A percentile compares a stretch with the other conserved stretches of the same genome.
Evolutionary conservation across 1,140 invertebrate species (phyloP).

Genomic region (Diachasma alloeum): DNA sequence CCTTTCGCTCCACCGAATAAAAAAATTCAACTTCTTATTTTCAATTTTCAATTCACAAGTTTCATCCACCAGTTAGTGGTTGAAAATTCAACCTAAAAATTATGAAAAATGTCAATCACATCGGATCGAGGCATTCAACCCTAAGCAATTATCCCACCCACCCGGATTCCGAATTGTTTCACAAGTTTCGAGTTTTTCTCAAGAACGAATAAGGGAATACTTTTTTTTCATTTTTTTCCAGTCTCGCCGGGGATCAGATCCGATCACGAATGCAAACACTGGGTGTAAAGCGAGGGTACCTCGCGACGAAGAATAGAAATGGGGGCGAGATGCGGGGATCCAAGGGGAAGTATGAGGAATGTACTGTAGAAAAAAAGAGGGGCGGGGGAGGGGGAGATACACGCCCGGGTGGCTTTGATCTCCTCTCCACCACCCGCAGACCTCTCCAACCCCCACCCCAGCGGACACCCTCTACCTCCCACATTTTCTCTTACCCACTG

Average conservation of each 20-base stretch:
- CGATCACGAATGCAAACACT: constrained; percentile 49
- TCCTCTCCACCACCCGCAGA: background rate
- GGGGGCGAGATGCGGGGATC: constrained; percentile 37
- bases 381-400: background rate
- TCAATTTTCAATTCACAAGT: too few relatives aligned
- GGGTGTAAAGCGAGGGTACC: constrained; percentile 33
- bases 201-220: too few relatives aligned
- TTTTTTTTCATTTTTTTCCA: too few relatives aligned
- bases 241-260: constrained; percentile 14
- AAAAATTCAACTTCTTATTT: too few relatives aligned
- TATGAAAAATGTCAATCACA: too few relatives aligned
- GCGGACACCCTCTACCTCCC: constrained; percentile 29
- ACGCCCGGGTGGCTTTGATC: constrained; percentile 17
- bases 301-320: constrained; percentile 47
- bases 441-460: constrained; percentile 19
- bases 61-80: too few relatives aligned
- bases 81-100: too few relatives aligned
- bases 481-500: background rate
- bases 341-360: background rate
- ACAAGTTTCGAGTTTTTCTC: too few relatives aligned
- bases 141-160: too few relatives aligned
- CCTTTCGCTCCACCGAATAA: too few relatives aligned
- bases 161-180: too few relatives aligned
- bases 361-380: background rate
- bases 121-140: too few relatives aligned